phyloP scores from a whole-genome alignment of 2,888 invertebrate genomes.

The Pristionchus japonicus region DNA sequence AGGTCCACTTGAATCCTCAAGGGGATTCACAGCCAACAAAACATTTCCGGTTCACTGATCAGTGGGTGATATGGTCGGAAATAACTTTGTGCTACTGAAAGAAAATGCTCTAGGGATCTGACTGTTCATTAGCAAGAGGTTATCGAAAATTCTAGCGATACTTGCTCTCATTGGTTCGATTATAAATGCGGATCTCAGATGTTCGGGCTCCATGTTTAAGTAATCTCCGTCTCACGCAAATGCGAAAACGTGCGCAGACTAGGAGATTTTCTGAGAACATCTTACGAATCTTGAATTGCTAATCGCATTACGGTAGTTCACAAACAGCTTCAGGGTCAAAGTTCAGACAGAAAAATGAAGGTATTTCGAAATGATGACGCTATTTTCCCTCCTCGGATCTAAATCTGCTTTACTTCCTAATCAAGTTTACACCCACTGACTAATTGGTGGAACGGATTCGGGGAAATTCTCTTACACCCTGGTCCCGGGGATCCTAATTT shows the following conservation, averaged over 20 bases:
- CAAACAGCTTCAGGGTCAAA: background rate
- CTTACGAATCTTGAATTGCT: background rate
- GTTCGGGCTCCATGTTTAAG: background rate
- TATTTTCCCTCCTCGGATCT: background rate
- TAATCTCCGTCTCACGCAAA: background rate
- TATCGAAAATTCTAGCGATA: too few species aligned
- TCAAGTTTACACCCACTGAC: background rate
- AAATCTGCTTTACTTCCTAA: background rate
- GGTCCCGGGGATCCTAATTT: background rate
- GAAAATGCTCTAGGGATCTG: too few species aligned
- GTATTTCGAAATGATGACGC: background rate
- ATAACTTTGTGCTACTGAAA: too few species aligned
- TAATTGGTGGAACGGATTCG: conserved; percentile 22
- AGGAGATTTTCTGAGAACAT: background rate
- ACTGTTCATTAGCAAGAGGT: too few species aligned
- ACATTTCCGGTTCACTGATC: background rate
- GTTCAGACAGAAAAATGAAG: background rate
- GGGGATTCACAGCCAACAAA: background rate
- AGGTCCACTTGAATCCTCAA: background rate
- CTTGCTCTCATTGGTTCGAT: too few species aligned
- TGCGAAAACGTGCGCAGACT: background rate
- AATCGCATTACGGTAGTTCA: background rate
- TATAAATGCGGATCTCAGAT: background rate
- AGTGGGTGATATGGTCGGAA: too few species aligned
- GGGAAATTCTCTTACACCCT: background rate